Conservation (phyloP, 2,113 vertebrate genomes). For the Suncus etruscus region DNA sequence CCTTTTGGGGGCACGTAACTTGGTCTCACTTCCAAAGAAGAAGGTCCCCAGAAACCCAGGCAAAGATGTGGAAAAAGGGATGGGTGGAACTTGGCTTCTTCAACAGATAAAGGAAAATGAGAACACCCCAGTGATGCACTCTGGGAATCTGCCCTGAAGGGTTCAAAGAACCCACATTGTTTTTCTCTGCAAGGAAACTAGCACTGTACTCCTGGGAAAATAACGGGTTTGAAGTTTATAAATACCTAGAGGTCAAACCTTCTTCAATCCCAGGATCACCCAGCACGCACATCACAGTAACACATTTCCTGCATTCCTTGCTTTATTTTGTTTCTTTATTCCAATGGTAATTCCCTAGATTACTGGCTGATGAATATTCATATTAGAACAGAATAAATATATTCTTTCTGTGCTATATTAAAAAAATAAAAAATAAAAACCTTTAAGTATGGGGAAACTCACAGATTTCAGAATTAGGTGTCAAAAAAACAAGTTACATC, state of each 20-base stretch:
- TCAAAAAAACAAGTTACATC: background rate
- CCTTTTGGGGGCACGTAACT: background rate
- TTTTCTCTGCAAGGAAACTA: background rate
- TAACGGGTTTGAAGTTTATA: background rate
- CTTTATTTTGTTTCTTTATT: background rate
- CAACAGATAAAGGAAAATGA: too few species aligned
- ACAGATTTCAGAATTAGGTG: background rate
- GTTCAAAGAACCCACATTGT: rapidly evolving
- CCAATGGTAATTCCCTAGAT: background rate
- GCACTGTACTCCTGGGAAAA: background rate
- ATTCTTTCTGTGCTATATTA: background rate
- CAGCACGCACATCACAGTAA: background rate
- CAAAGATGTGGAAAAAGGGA: too few species aligned
- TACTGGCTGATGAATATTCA: background rate
- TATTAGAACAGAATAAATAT: background rate
- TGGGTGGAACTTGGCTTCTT: too few species aligned
- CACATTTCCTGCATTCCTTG: too few species aligned
- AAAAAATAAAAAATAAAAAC: background rate
- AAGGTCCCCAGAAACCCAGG: too few species aligned
- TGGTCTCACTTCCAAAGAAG: background rate
- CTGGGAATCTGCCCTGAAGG: rapidly evolving
- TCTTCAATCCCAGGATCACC: rapidly evolving
- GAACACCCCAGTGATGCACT: too few species aligned
- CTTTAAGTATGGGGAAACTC: background rate
- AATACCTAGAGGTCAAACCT: background rate